Percentiles rank a stretch among this genome's conserved stretches.
phyloP scores from a whole-genome alignment of 2,797 vertebrate genomes.

The Enteromius afrohamiltoni region DNA sequence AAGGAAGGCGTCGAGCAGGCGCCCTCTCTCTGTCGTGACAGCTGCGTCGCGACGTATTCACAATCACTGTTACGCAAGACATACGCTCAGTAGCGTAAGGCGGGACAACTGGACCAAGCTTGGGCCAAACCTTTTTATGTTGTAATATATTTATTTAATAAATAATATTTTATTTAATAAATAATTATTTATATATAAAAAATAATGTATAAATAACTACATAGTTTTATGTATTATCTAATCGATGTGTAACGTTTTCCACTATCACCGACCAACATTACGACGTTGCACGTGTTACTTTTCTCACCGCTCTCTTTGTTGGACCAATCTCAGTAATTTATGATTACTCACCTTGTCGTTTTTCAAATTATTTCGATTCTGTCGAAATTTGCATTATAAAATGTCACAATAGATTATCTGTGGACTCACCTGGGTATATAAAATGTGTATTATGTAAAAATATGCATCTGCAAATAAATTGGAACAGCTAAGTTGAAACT shows the following conservation, averaged over 20 bases:
- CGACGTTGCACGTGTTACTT: neutral
- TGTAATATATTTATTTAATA: neutral
- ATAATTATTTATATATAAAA: too few relatives aligned
- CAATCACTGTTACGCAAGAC: neutral
- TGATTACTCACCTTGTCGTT: neutral
- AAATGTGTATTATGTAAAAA: too few relatives aligned
- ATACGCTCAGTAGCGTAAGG: neutral
- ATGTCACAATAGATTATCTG: too few relatives aligned
- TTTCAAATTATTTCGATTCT: neutral
- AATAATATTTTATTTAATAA: too few relatives aligned
- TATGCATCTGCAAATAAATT: too few relatives aligned
- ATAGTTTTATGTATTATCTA: neutral
- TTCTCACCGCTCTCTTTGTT: neutral
- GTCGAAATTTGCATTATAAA: too few relatives aligned
- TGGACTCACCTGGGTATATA: too few relatives aligned
- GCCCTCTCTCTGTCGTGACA: neutral
- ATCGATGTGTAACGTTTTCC: neutral
- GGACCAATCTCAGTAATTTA: neutral
- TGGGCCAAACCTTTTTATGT: too few relatives aligned
- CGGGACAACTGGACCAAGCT: neutral
- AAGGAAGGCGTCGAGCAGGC: conserved; percentile 22
- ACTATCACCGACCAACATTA: too few relatives aligned
- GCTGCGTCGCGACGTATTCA: neutral
- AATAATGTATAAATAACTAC: too few relatives aligned
- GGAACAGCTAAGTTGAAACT: too few relatives aligned